Conservation (phyloP, 2,888 invertebrate species). For the Phortica okadai region DNA sequence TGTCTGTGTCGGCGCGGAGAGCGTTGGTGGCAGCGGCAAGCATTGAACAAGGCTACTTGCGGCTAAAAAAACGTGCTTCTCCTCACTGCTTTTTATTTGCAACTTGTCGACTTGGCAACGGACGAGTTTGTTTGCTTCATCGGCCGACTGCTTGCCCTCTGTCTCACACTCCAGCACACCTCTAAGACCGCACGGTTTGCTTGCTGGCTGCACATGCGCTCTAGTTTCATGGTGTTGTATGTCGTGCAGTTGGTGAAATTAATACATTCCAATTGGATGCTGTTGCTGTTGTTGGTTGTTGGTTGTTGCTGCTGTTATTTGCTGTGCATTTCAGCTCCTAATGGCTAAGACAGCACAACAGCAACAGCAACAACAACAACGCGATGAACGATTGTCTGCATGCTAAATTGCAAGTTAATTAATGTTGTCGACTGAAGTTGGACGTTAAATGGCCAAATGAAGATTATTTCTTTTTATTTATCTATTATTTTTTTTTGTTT, state of each 20-base stretch:
- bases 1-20: too few relatives aligned
- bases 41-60: slow-evolving; percentile 14
- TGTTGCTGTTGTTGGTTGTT: slow-evolving; percentile 3
- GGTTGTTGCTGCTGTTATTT: slow-evolving; percentile 5
- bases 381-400: slow-evolving; percentile 67
- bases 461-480: slow-evolving; percentile 38
- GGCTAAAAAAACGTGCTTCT: slow-evolving; percentile 7
- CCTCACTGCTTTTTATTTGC: slow-evolving; percentile 23
- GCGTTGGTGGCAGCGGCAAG: background rate
- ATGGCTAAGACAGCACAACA: background rate
- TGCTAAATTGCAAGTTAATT: slow-evolving; percentile 70
- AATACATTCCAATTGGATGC: slow-evolving; percentile 33
- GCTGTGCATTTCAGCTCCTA: background rate
- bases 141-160: background rate
- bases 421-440: slow-evolving; percentile 38
- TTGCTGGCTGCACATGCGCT: slow-evolving; percentile 41
- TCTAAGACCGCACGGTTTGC: background rate
- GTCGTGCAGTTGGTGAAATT: slow-evolving; percentile 27
- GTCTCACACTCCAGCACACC: background rate
- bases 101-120: slow-evolving; percentile 28
- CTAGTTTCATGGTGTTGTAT: slow-evolving; percentile 13
- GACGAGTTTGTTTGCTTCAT: slow-evolving; percentile 13
- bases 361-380: slow-evolving; percentile 13
- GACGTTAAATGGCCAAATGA: slow-evolving; percentile 16
- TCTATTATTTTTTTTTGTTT: background rate